Evolutionary conservation across 2,888 invertebrate species (phyloP), one percentile per base, ranked within the genome.

Genomic region (Achlya flavicornis): DNA sequence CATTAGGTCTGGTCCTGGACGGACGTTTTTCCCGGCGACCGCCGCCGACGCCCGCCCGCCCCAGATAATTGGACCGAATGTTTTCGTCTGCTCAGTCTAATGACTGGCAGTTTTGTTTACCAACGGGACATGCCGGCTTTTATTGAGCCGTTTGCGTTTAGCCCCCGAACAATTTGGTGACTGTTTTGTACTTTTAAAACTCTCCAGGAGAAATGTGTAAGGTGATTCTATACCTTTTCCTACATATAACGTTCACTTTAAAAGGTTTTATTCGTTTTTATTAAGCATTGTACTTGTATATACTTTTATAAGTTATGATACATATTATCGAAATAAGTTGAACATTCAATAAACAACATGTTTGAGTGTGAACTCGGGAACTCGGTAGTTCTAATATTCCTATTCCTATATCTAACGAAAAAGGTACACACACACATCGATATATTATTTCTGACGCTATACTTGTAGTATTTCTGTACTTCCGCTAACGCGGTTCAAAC

Each of bases 41-140:
- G 48, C 61, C 61, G 61, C 64, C 74, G 66, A 70, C 53, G 53
- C 53, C 71, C 79, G 74, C 69, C 72, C 73, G 75, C 78, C 73
- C 77, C 77, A 85, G 86, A 91, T 91, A 92, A 92, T 92, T 92
- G 92, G 87, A 86, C 84, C 85, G 85, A 91, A 91, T 90, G 89
- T 90, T 92, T 89, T 90, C 88, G 85, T 84, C 86, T 87, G 87
- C 77, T 79, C 86, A 75, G 83, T 87, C 86, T 92, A 92, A 92
- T 92, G 92, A 92, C 92, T 88, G 89, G 88, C 90, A 89, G 86
- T 91, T 91, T 87, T 91, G 89, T 92, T 91, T 90, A 87, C 89
- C 83, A 83, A 85, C 85, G 88, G 85, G 89, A 90, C 90, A 86
- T 78, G 80, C 84, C 81, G 81, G 79, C 86, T 87, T 88, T 90